phyloP scores from a whole-genome alignment of 64 coral and sea anemone species.

The Astreopora myriophthalma region DNA sequence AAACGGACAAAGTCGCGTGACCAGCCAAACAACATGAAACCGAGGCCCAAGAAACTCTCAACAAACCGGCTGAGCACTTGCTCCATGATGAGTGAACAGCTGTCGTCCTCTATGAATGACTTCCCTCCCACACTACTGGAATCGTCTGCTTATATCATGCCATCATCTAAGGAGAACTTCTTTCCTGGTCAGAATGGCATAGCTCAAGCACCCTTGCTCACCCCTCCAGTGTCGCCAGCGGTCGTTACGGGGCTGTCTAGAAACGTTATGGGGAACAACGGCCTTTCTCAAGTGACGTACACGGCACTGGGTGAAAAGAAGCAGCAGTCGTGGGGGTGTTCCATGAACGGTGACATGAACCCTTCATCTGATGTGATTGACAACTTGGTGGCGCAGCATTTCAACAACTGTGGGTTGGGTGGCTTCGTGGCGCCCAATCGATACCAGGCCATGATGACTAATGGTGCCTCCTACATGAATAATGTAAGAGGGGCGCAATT shows the following conservation, averaged over 20 bases:
- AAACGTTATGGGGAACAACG: conserved; percentile 39
- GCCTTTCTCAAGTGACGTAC: conserved; percentile 69
- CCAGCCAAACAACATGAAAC: conserved; percentile 45
- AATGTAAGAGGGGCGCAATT: neutral
- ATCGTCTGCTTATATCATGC: conserved; percentile 65
- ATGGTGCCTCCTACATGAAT: neutral
- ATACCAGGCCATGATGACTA: conserved; percentile 14
- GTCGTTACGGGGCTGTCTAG: conserved; percentile 47
- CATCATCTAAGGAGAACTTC: conserved; percentile 68
- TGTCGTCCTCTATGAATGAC: conserved; percentile 41
- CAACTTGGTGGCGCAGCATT: conserved; percentile 93
- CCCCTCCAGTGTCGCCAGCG: conserved; percentile 96
- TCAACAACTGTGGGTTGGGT: conserved; percentile 90
- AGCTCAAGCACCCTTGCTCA: conserved; percentile 77
- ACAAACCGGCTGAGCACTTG: conserved; percentile 40
- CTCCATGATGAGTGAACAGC: conserved; percentile 34
- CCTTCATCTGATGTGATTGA: conserved; percentile 90
- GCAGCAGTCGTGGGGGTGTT: conserved; percentile 63
- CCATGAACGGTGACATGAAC: conserved; percentile 51
- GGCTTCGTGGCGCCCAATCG: conserved; percentile 74
- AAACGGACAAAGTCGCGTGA: conserved; percentile 81
- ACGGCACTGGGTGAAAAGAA: conserved; percentile 56
- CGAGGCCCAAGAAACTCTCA: conserved; percentile 66
- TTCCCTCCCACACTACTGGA: conserved; percentile 87
- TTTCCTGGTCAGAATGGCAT: conserved; percentile 68